A percentile compares a stretch with the other conserved stretches of the same genome.
Evolutionary conservation across 2,797 vertebrate genomes (phyloP).

Genomic region (Arctocebus calabarensis): DNA sequence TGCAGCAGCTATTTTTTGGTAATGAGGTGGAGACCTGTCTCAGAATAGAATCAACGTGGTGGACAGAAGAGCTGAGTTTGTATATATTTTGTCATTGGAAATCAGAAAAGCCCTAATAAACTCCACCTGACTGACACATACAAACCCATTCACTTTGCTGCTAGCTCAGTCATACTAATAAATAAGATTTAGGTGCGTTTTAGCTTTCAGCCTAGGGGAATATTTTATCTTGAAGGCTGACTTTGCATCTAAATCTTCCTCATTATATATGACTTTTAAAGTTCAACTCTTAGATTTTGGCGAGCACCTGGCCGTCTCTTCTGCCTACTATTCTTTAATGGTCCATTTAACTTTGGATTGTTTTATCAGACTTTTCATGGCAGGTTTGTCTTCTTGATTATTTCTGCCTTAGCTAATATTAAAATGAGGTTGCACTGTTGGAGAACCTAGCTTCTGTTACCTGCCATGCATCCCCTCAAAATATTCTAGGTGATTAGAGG

Average conservation of each 20-base stretch:
- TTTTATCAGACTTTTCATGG: constrained; percentile 55
- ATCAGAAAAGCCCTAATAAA: neutral
- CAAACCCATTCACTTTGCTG: neutral
- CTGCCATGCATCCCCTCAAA: neutral
- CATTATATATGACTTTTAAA: constrained; percentile 66
- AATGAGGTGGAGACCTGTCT: neutral
- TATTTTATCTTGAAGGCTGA: constrained; percentile 55
- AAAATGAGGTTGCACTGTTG: neutral
- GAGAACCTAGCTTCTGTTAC: neutral
- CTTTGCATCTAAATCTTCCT: constrained; percentile 64
- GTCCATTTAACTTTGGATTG: constrained; percentile 53
- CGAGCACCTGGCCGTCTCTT: constrained; percentile 51
- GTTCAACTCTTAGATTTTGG: constrained; percentile 54
- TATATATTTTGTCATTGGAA: neutral
- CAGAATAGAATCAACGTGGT: neutral
- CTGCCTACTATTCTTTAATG: constrained; percentile 22
- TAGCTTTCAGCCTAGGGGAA: constrained; percentile 1
- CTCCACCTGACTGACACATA: neutral
- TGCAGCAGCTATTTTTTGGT: neutral
- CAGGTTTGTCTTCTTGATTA: constrained; percentile 46
- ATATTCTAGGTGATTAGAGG: neutral
- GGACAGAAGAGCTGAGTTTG: neutral
- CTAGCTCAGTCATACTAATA: neutral
- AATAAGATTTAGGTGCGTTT: constrained; percentile 44
- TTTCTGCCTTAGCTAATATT: constrained; percentile 56